Evolutionary conservation across 1,140 invertebrate species (phyloP).

Genomic region (Drosophila ogumai): DNA sequence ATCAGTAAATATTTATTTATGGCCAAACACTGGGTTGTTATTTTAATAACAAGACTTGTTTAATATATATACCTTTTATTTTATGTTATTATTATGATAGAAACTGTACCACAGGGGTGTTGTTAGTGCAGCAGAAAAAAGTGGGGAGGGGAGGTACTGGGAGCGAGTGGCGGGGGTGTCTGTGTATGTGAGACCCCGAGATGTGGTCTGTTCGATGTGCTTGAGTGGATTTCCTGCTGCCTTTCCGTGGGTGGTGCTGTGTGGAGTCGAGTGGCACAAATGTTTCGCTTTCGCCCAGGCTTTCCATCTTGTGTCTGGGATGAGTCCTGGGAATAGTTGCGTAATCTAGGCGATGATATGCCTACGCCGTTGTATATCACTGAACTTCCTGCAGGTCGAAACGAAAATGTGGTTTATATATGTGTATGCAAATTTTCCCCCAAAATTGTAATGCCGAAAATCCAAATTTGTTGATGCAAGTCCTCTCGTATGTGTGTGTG

Average conservation of each 20-base stretch:
- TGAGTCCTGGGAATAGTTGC: constrained; percentile 66
- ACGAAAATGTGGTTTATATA: constrained; percentile 30
- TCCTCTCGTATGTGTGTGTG: background rate
- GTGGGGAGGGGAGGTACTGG: background rate
- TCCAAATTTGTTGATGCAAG: constrained; percentile 38
- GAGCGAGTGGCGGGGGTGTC: constrained; percentile 4
- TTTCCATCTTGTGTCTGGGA: background rate
- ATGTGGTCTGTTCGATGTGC: constrained; percentile 42
- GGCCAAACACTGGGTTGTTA: too few species aligned
- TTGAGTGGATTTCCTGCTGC: constrained; percentile 65
- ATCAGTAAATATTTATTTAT: background rate
- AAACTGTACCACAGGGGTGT: constrained; percentile 23
- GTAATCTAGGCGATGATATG: constrained; percentile 81
- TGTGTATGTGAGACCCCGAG: background rate
- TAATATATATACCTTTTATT: background rate
- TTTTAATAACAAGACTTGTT: background rate
- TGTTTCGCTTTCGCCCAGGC: constrained; percentile 49
- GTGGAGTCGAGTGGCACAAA: constrained; percentile 67
- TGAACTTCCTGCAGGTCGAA: constrained; percentile 41
- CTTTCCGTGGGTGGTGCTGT: constrained; percentile 35
- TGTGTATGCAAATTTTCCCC: constrained; percentile 32
- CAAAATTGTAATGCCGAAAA: constrained; percentile 41
- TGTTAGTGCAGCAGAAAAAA: constrained; percentile 24
- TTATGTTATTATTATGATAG: constrained; percentile 26
- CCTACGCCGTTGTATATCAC: constrained; percentile 59